Evolutionary conservation across 1,140 invertebrate genomes (phyloP).

Genomic region (Littorina saxatilis): DNA sequence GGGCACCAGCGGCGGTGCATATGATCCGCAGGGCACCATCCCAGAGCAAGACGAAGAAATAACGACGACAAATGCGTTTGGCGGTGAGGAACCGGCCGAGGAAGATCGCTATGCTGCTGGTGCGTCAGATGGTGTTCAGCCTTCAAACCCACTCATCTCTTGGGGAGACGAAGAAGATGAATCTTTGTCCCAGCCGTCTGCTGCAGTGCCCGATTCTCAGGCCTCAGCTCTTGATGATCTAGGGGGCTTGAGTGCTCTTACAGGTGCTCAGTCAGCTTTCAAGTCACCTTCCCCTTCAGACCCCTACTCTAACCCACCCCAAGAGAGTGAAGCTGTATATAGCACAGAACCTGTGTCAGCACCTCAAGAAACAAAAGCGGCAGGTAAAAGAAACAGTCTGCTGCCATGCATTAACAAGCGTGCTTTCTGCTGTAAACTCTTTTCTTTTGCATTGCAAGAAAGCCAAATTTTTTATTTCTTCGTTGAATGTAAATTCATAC

Average conservation of each 20-base stretch:
- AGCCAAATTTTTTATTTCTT: too few species aligned
- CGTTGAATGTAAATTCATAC: too few species aligned
- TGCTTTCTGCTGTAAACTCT: neutral
- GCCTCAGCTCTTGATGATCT: conserved; percentile 42
- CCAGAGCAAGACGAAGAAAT: conserved; percentile 59
- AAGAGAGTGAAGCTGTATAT: conserved; percentile 23
- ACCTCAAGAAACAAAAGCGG: conserved; percentile 34
- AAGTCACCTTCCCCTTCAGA: conserved; percentile 25
- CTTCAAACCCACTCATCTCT: conserved; percentile 51
- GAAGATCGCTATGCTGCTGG: conserved; percentile 60
- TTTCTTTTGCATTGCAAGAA: conserved; percentile 8
- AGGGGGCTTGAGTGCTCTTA: conserved; percentile 36
- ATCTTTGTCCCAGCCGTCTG: conserved; percentile 43
- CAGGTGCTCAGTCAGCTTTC: conserved; percentile 28
- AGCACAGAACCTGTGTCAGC: conserved; percentile 39
- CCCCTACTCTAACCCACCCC: conserved; percentile 26
- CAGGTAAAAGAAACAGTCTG: conserved; percentile 9
- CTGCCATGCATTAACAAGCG: neutral
- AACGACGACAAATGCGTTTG: conserved; percentile 52
- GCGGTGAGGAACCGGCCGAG: conserved; percentile 58
- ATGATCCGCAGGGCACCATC: conserved; percentile 31
- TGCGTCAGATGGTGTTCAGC: conserved; percentile 50
- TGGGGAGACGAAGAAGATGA: conserved; percentile 50
- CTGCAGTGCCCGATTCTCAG: conserved; percentile 49
- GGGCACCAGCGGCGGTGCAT: conserved; percentile 35